Evolutionary conservation across 2,888 invertebrate genomes (phyloP).

Genomic region (Colletes collaris): DNA sequence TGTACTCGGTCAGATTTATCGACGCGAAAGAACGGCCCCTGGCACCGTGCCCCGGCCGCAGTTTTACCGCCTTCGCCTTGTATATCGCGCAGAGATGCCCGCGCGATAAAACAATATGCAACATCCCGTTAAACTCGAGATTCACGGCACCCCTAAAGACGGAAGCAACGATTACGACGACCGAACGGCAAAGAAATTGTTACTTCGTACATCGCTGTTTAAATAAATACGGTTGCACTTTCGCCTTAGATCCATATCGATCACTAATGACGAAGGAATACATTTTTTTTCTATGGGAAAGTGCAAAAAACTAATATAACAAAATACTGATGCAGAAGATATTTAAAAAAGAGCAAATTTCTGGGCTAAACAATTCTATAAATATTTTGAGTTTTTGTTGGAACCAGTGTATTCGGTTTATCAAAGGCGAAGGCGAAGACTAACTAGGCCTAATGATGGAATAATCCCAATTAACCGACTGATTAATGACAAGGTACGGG

Average conservation of each 20-base stretch:
- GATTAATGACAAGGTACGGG: slow-evolving; percentile 69
- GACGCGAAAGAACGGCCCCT: slow-evolving; percentile 52
- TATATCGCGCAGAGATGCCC: slow-evolving; percentile 39
- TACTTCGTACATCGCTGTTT: neutral
- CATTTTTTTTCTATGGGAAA: too few species aligned
- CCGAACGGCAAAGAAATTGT: slow-evolving; percentile 12
- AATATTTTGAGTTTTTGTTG: too few species aligned
- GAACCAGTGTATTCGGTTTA: slow-evolving; percentile 22
- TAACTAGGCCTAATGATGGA: slow-evolving; percentile 59
- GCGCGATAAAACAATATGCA: slow-evolving; percentile 61
- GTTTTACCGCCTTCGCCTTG: slow-evolving; percentile 53
- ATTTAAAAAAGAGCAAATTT: too few species aligned
- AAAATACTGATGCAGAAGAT: too few species aligned
- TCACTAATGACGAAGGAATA: too few species aligned
- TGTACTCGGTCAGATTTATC: slow-evolving; percentile 63
- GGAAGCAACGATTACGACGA: slow-evolving; percentile 15
- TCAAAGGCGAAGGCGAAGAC: slow-evolving; percentile 48
- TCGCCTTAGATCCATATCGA: too few species aligned
- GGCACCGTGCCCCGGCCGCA: slow-evolving; percentile 59
- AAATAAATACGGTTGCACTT: neutral
- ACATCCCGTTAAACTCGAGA: slow-evolving; percentile 50
- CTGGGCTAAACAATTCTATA: too few species aligned
- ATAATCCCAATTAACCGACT: slow-evolving; percentile 71
- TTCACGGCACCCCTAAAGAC: slow-evolving; percentile 37
- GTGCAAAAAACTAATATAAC: too few species aligned